phyloP scores from a whole-genome alignment of 2,113 vertebrate species.

The Perca schrenkii region DNA sequence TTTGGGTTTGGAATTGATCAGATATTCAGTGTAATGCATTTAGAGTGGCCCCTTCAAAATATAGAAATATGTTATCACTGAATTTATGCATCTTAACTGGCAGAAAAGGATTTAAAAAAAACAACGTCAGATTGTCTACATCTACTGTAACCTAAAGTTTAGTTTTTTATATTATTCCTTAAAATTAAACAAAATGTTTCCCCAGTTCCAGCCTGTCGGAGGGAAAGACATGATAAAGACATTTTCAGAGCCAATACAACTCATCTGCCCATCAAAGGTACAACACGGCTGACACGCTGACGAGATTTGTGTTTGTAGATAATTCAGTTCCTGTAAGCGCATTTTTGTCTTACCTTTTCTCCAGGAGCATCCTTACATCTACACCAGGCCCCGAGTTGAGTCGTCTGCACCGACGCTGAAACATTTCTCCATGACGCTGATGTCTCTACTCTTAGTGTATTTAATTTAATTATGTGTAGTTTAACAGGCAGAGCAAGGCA shows the following conservation, averaged over 20 bases:
- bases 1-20: neutral
- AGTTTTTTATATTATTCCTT: neutral
- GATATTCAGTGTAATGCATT: neutral
- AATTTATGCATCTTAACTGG: neutral
- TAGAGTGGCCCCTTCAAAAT: no score
- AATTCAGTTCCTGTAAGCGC: neutral
- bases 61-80: no score
- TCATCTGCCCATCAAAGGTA: slow-evolving; percentile 76
- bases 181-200: neutral
- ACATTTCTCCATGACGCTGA: neutral
- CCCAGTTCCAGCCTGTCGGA: slow-evolving; percentile 76
- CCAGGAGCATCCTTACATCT: slow-evolving; percentile 73
- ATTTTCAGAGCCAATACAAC: slow-evolving; percentile 65
- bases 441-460: neutral
- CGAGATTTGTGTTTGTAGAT: neutral
- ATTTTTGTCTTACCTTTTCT: neutral
- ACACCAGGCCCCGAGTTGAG: slow-evolving; percentile 33
- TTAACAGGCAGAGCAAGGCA: neutral
- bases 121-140: neutral
- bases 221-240: slow-evolving; percentile 57
- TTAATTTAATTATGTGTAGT: neutral
- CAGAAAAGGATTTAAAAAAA: neutral
- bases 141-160: neutral
- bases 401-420: slow-evolving; percentile 2
- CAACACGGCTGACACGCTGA: accelerated